Conservation (phyloP, 1,140 invertebrate species). For the Oscheius sp. region DNA sequence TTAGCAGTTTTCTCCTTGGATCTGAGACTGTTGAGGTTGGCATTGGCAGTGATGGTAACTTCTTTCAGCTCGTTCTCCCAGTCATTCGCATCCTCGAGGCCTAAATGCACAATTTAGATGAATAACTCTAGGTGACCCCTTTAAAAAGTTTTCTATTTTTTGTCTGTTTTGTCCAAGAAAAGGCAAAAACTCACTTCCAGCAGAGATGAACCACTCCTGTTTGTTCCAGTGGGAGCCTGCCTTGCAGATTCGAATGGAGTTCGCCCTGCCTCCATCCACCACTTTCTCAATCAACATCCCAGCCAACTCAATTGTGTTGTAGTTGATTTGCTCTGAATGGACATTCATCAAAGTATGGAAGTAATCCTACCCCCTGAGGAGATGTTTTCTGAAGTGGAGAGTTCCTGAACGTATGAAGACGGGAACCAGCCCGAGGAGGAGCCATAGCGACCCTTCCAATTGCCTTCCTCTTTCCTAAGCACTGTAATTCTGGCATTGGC, state of each 20-base stretch:
- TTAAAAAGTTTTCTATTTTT: no score
- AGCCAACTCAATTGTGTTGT: constrained; percentile 55
- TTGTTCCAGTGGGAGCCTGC: constrained; percentile 47
- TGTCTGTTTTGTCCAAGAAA: no score
- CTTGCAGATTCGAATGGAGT: constrained; percentile 45
- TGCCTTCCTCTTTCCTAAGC: constrained; percentile 48
- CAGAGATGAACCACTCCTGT: constrained; percentile 50
- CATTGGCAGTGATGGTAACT: constrained; percentile 43
- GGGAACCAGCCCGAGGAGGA: constrained; percentile 56
- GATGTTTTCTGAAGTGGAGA: constrained; percentile 19
- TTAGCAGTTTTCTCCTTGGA: constrained; percentile 52
- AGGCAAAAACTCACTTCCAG: constrained; percentile 31
- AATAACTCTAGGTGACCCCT: no score
- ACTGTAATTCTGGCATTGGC: constrained; percentile 48
- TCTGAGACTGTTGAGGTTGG: constrained; percentile 48
- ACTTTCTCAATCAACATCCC: constrained; percentile 47
- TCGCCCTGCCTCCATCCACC: constrained; percentile 8
- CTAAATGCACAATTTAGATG: neutral
- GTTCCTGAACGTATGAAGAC: constrained; percentile 51
- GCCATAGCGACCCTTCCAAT: constrained; percentile 54
- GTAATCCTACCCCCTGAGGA: neutral
- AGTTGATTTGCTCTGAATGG: constrained; percentile 43
- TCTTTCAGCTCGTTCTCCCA: constrained; percentile 51
- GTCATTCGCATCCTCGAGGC: constrained; percentile 50
- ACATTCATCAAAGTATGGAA: neutral